A percentile compares a stretch with the other conserved stretches of the same genome.
Conservation (phyloP, 2,888 invertebrate species). For the Tanytarsus gracilentus region DNA sequence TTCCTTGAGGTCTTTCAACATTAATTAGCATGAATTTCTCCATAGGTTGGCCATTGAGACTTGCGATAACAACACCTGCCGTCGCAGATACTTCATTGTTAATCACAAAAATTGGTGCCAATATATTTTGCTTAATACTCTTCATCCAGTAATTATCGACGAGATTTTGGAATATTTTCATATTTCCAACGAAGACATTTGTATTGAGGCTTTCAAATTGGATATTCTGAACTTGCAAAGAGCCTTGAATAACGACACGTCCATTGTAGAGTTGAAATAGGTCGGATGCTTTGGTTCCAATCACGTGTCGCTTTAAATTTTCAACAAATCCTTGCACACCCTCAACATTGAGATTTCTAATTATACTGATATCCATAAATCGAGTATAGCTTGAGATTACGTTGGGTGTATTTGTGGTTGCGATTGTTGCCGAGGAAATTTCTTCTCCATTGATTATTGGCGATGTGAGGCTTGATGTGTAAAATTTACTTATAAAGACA, state of each 20-base stretch:
- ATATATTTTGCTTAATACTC: slow-evolving; percentile 3
- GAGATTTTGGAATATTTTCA: neutral
- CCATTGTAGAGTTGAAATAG: slow-evolving; percentile 17
- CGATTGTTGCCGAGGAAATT: neutral
- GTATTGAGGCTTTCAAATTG: neutral
- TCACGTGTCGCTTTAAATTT: slow-evolving; percentile 2
- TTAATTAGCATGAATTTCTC: neutral
- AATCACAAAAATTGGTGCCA: neutral
- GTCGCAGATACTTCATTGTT: neutral
- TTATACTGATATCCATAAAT: neutral
- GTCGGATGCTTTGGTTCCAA: slow-evolving; percentile 16
- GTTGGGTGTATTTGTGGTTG: neutral
- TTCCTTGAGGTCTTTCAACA: neutral
- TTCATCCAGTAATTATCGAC: slow-evolving; percentile 5
- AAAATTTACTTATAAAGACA: neutral
- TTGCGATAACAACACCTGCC: neutral
- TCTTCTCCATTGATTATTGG: neutral
- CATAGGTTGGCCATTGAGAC: slow-evolving; percentile 5
- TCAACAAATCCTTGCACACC: neutral
- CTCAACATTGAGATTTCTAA: neutral
- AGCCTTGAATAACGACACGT: slow-evolving; percentile 2
- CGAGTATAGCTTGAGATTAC: slow-evolving; percentile 9
- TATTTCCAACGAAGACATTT: neutral
- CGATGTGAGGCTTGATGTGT: neutral
- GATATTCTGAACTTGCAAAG: neutral